Conservation (phyloP, 2,797 vertebrate genomes). For the Parauchenoglanis punctatus region DNA sequence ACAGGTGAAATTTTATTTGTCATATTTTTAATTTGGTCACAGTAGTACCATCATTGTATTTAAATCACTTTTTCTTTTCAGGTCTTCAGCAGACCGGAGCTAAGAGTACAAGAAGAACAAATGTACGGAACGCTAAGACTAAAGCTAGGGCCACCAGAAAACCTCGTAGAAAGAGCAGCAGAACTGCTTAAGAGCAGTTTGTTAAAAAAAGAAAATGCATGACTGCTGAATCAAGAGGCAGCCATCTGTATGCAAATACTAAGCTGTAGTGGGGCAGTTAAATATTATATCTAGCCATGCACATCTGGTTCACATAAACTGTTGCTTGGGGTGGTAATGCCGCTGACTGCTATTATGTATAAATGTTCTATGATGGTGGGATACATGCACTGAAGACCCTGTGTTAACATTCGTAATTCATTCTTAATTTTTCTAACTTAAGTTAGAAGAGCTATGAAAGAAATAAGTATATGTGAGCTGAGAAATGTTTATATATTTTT, state of each 20-base stretch:
- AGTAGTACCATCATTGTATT: neutral
- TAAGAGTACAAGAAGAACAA: neutral
- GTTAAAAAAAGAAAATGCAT: neutral
- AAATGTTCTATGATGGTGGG: neutral
- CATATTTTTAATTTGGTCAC: neutral
- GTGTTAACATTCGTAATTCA: neutral
- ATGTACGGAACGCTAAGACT: neutral
- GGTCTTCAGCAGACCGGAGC: conserved; percentile 18
- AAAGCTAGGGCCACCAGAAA: conserved; percentile 19
- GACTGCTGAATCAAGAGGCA: neutral
- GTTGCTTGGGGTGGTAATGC: neutral
- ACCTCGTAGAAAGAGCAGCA: conserved; percentile 48
- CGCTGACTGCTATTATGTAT: neutral
- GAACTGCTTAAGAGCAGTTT: neutral
- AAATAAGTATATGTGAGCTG: neutral
- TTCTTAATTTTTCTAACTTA: neutral
- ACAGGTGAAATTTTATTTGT: conserved; percentile 25
- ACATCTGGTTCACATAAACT: neutral
- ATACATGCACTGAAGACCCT: neutral
- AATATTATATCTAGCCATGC: neutral
- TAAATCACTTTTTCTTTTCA: conserved; percentile 17
- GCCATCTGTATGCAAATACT: neutral
- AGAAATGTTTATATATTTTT: neutral
- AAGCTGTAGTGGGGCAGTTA: neutral
- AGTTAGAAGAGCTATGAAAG: neutral